Evolutionary conservation across 1,140 invertebrate species (phyloP).

Genomic region (Probaryconus sp.): DNA sequence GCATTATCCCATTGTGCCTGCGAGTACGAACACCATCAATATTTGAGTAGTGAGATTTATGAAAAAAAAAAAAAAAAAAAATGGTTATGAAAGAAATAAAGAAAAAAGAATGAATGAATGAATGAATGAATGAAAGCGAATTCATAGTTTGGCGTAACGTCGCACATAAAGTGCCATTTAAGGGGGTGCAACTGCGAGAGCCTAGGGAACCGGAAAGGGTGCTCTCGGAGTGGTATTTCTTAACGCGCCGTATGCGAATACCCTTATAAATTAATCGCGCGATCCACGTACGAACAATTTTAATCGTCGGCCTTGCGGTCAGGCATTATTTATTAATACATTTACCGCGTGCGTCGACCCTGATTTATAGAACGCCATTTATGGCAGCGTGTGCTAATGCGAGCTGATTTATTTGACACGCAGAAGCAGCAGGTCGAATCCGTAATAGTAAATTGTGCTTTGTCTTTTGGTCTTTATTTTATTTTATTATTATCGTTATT

Average conservation of each 20-base stretch:
- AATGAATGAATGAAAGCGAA: too few species aligned
- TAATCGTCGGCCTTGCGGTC: constrained; percentile 67
- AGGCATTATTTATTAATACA: constrained; percentile 71
- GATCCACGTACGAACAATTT: constrained; percentile 63
- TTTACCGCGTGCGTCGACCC: constrained; percentile 63
- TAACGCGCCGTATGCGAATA: constrained; percentile 33
- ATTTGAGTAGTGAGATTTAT: constrained; percentile 66
- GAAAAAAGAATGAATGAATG: too few species aligned
- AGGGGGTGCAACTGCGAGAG: constrained; percentile 42
- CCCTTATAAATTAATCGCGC: constrained; percentile 68
- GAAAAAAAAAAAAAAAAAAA: constrained; percentile 45
- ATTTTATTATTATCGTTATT: too few species aligned
- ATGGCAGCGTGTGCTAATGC: constrained; percentile 62
- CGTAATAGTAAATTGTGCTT: constrained; percentile 59
- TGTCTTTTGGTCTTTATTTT: constrained; percentile 49
- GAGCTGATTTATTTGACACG: constrained; percentile 61
- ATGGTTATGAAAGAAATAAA: background rate
- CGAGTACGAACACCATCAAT: constrained; percentile 53
- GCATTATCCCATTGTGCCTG: constrained; percentile 30
- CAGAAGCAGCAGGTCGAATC: constrained; percentile 64
- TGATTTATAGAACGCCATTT: constrained; percentile 65
- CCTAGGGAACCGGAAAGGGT: constrained; percentile 29
- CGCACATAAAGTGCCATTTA: constrained; percentile 61
- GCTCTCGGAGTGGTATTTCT: constrained; percentile 26
- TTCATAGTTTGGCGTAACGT: constrained; percentile 21